Percentiles rank a stretch among this genome's conserved stretches.
Evolutionary conservation across 2,888 invertebrate genomes (phyloP).

Genomic region (Papilio demoleus): DNA sequence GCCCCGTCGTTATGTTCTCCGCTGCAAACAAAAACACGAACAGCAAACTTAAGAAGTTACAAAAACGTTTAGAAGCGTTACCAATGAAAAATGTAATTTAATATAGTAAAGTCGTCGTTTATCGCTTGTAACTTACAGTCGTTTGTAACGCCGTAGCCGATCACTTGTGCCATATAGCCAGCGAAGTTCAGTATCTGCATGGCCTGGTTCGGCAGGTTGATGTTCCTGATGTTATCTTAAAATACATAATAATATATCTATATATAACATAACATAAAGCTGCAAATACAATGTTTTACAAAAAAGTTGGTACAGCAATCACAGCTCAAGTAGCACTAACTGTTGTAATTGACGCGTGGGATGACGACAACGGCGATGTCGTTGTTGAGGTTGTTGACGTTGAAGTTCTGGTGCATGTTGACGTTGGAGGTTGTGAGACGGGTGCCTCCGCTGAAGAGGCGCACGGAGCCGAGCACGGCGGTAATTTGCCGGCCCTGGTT

Average conservation of each 20-base stretch:
- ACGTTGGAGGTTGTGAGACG: constrained; percentile 23
- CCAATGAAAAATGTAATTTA: too few relatives aligned
- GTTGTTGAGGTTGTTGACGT: constrained; percentile 30
- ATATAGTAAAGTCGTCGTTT: too few relatives aligned
- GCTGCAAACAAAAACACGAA: constrained; percentile 3
- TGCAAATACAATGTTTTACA: background rate
- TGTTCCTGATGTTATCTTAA: constrained; percentile 35
- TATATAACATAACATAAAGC: background rate
- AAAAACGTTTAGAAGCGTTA: too few relatives aligned
- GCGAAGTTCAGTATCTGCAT: constrained; percentile 42
- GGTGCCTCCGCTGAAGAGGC: constrained; percentile 36
- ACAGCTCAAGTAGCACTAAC: constrained; percentile 15
- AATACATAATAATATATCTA: background rate
- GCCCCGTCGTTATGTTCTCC: constrained; percentile 31
- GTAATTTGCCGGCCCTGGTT: constrained; percentile 23
- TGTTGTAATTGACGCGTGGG: constrained; percentile 19
- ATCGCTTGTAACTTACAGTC: constrained; percentile 37
- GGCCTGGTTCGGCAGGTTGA: constrained; percentile 40
- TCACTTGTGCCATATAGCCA: constrained; percentile 40
- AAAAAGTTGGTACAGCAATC: background rate
- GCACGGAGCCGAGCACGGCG: constrained; percentile 29
- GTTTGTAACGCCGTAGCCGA: constrained; percentile 44
- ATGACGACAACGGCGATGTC: constrained; percentile 34
- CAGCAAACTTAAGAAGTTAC: too few relatives aligned
- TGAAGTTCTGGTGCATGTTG: constrained; percentile 28